Evolutionary conservation across 2,113 vertebrate genomes (phyloP).

Genomic region (Colius striatus): DNA sequence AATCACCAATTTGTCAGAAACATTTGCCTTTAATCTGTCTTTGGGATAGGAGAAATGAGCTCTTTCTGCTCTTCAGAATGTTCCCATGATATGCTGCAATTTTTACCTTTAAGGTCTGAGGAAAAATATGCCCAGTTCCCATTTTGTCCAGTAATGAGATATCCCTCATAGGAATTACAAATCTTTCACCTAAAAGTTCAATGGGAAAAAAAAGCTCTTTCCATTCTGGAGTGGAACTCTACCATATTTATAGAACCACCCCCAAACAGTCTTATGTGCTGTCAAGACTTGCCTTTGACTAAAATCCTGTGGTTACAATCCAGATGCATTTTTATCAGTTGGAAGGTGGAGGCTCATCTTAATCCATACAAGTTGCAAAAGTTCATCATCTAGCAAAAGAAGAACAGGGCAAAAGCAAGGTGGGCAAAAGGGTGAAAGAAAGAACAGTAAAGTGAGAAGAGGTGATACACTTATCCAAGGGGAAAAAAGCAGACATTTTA

Average conservation of each 20-base stretch:
- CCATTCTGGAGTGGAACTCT: background rate
- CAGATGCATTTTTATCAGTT: background rate
- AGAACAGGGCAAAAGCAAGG: background rate
- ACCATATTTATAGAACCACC: background rate
- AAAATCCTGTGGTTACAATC: background rate
- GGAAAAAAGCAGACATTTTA: background rate
- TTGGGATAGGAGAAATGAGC: background rate
- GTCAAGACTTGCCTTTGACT: background rate
- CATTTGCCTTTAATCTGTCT: background rate
- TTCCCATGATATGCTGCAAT: background rate
- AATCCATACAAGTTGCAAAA: background rate
- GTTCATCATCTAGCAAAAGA: background rate
- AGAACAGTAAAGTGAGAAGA: background rate
- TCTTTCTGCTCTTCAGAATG: background rate
- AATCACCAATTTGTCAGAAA: background rate
- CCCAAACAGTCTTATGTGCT: background rate
- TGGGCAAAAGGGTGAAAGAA: background rate
- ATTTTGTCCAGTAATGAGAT: slow-evolving; percentile 1
- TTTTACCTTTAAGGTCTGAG: slow-evolving; percentile 3
- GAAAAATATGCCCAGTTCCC: background rate
- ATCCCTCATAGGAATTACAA: background rate
- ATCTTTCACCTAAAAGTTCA: background rate
- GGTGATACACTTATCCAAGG: background rate
- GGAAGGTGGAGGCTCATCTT: background rate
- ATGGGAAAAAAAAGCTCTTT: background rate